A percentile compares a stretch with the other conserved stretches of the same genome.
Evolutionary conservation across 2,113 vertebrate species (phyloP).

Genomic region (Bubo bubo): DNA sequence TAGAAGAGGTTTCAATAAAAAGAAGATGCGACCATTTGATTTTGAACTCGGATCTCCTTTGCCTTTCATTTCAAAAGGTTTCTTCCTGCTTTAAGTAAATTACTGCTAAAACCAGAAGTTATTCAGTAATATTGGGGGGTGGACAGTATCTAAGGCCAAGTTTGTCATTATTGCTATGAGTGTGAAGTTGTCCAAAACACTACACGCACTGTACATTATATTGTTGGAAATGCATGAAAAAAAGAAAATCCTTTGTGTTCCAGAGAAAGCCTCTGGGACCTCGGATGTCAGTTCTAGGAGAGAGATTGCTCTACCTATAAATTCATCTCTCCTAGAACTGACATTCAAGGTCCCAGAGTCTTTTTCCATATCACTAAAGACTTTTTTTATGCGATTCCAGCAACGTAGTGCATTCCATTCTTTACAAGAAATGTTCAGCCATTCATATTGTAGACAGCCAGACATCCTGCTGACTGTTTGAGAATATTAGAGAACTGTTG

Average conservation of each 20-base stretch:
- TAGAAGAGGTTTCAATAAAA: background rate
- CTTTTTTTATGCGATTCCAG: constrained; percentile 62
- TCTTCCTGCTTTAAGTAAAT: background rate
- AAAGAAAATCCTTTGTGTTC: constrained; percentile 21
- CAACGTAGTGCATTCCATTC: background rate
- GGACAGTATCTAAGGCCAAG: background rate
- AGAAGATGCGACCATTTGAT: background rate
- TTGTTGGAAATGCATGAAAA: constrained; percentile 21
- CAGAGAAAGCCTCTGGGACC: constrained; percentile 41
- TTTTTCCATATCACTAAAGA: constrained; percentile 53
- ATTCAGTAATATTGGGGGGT: background rate
- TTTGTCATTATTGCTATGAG: background rate
- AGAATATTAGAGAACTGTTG: background rate
- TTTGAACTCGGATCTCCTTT: background rate
- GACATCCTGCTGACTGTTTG: constrained; percentile 4
- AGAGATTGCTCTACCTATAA: constrained; percentile 70
- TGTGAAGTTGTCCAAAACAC: background rate
- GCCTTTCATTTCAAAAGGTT: background rate
- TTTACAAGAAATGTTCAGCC: constrained; percentile 50
- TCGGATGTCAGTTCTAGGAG: constrained; percentile 62
- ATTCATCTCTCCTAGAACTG: constrained; percentile 70
- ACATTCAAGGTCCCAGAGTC: constrained; percentile 60
- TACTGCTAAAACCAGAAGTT: background rate
- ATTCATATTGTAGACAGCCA: constrained; percentile 61
- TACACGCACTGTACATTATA: background rate